Conservation (phyloP, 2,113 vertebrate genomes). For the Bostrychus sinensis region DNA sequence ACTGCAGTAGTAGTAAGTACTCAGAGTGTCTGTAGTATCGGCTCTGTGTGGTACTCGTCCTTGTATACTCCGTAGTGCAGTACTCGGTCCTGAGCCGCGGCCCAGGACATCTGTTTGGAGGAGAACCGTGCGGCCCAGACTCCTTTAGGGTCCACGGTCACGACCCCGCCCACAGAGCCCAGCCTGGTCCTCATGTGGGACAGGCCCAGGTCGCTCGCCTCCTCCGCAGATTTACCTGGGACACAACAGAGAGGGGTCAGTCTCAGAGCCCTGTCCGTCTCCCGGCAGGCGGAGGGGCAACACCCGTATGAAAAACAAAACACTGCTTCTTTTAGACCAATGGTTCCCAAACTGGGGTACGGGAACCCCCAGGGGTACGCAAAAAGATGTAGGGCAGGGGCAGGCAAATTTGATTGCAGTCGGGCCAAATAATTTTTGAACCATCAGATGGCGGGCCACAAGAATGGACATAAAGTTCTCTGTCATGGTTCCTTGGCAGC, state of each 20-base stretch:
- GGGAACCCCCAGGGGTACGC: too few relatives aligned
- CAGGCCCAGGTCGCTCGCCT: constrained; percentile 83
- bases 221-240: constrained; percentile 78
- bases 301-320: neutral
- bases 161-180: constrained; percentile 83
- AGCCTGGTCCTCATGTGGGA: constrained; percentile 87
- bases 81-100: constrained; percentile 80
- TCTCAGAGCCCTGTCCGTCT: neutral
- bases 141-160: constrained; percentile 85
- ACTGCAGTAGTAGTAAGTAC: neutral
- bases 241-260: neutral
- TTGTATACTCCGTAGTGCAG: constrained; percentile 81
- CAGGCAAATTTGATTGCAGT: too few relatives aligned
- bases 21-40: constrained; percentile 25
- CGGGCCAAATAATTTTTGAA: too few relatives aligned
- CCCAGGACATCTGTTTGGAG: constrained; percentile 89
- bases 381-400: too few relatives aligned
- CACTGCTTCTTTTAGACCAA: neutral
- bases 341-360: too few relatives aligned
- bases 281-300: too few relatives aligned
- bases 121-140: constrained; percentile 87
- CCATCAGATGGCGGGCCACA: too few relatives aligned
- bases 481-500: too few relatives aligned
- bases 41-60: constrained; percentile 72
- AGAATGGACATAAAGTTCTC: too few relatives aligned